Conservation (phyloP, 1,140 invertebrate species). For the Caenorhabditis brenneri region DNA sequence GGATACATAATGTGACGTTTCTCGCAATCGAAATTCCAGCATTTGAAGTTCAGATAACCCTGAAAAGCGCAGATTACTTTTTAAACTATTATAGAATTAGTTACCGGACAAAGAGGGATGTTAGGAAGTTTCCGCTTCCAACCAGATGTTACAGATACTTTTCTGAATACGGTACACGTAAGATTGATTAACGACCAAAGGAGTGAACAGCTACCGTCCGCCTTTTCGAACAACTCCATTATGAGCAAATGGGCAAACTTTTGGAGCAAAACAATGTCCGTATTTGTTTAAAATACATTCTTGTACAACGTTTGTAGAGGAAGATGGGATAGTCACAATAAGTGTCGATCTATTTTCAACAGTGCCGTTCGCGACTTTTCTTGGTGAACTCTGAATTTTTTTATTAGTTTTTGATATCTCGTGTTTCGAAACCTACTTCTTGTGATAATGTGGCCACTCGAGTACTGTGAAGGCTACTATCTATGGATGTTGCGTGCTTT, state of each 20-base stretch:
- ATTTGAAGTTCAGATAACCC: background rate
- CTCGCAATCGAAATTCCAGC: background rate
- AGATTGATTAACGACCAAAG: too few species aligned
- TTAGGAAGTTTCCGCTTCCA: background rate
- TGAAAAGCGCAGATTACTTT: background rate
- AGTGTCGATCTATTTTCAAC: background rate
- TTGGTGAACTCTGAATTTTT: background rate
- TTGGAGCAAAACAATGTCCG: background rate
- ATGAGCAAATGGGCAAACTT: background rate
- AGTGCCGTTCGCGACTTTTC: background rate
- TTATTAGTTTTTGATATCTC: too few species aligned
- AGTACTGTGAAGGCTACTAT: too few species aligned
- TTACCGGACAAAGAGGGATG: background rate
- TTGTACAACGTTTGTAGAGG: background rate
- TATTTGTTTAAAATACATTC: conserved; percentile 32
- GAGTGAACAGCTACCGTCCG: too few species aligned
- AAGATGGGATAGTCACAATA: background rate
- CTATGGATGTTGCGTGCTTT: background rate
- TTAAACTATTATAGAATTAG: background rate
- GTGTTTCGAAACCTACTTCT: background rate
- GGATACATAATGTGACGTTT: background rate
- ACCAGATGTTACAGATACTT: too few species aligned
- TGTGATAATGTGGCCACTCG: too few species aligned
- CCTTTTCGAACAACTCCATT: background rate
- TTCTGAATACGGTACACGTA: too few species aligned